phyloP scores from a whole-genome alignment of 2,888 invertebrate species.

The Pristionchus mayeri region DNA sequence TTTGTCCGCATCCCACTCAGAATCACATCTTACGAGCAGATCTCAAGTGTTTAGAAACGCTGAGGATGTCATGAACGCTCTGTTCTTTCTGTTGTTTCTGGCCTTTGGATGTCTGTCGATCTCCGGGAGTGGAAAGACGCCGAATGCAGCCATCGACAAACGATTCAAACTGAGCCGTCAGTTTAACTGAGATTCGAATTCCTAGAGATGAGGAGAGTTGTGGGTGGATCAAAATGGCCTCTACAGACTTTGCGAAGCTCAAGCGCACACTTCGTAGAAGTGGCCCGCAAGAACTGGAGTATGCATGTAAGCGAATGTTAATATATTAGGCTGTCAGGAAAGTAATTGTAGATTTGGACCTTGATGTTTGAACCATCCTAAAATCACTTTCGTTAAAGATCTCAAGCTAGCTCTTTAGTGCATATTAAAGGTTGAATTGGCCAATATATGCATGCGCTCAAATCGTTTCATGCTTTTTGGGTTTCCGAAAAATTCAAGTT shows the following conservation, averaged over 20 bases:
- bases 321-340: neutral
- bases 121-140: neutral
- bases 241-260: neutral
- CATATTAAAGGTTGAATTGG: too few relatives aligned
- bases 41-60: neutral
- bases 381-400: too few relatives aligned
- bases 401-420: too few relatives aligned
- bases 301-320: neutral
- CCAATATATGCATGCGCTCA: too few relatives aligned
- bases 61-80: neutral
- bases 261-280: neutral
- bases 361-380: too few relatives aligned
- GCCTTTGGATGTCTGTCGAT: neutral
- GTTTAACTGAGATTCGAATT: neutral
- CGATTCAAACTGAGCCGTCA: neutral
- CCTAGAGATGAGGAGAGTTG: neutral
- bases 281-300: neutral
- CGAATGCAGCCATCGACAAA: slow-evolving; percentile 1
- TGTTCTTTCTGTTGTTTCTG: neutral
- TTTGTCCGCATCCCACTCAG: too few relatives aligned
- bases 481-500: too few relatives aligned
- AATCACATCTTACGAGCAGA: too few relatives aligned
- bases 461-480: too few relatives aligned
- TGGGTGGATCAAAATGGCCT: neutral
- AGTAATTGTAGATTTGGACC: too few relatives aligned